phyloP scores from a whole-genome alignment of 2,797 vertebrate genomes.

The Petrocephalus schoutedeni region DNA sequence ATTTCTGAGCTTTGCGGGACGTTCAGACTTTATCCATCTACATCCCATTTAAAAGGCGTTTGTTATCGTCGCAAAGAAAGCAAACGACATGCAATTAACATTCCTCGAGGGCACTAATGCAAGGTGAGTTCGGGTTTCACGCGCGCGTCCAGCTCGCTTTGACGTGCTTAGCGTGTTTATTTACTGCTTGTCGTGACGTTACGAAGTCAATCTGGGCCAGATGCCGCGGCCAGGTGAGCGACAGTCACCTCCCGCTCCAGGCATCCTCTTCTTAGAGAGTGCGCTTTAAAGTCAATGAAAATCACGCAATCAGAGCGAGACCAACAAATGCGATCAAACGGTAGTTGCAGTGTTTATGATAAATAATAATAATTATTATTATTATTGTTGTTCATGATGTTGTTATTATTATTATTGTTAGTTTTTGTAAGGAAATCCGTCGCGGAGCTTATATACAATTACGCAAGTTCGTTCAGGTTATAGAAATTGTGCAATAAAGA shows the following conservation, averaged over 20 bases:
- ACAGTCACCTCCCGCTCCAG: neutral
- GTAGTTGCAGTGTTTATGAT: neutral
- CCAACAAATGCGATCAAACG: neutral
- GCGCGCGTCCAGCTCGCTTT: slow-evolving; percentile 47
- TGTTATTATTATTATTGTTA: no score
- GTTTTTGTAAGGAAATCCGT: neutral
- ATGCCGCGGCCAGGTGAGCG: slow-evolving; percentile 26
- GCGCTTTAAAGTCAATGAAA: neutral
- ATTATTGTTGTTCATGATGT: no score
- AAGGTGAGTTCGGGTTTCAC: slow-evolving; percentile 43
- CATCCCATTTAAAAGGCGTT: slow-evolving; percentile 17
- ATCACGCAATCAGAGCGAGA: neutral
- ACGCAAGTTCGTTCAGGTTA: neutral
- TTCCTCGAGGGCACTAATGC: slow-evolving; percentile 38
- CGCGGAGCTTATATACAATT: neutral
- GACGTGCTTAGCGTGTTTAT: slow-evolving; percentile 44
- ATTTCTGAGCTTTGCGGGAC: neutral
- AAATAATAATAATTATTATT: neutral
- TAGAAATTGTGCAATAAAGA: neutral
- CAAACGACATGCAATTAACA: slow-evolving; percentile 37
- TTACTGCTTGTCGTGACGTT: slow-evolving; percentile 50
- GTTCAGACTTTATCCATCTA: neutral
- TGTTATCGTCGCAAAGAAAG: slow-evolving; percentile 2
- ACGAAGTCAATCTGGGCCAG: slow-evolving; percentile 28
- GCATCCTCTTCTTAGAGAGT: neutral